Evolutionary conservation across 2,888 invertebrate genomes (phyloP), one percentile per base, ranked within the genome.

Genomic region (Glomeris marginata): DNA sequence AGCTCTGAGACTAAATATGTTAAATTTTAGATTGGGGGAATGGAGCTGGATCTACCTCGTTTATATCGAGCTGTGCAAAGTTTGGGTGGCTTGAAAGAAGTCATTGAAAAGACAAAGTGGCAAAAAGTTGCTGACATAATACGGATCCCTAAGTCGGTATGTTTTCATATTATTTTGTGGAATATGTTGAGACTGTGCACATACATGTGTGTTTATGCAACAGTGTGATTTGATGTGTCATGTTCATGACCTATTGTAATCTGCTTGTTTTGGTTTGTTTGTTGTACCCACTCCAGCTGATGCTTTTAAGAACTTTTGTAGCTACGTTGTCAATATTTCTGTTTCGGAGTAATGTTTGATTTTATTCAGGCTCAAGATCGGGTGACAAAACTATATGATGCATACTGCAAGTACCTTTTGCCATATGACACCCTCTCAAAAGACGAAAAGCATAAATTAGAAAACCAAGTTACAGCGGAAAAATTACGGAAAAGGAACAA

Each of bases 41-140:
- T 91, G 71, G 92, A 94, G 70, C 74, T 92, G 0, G 88, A 94
- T 65, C 69, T 94, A 2, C 84, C 87, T 0, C 78, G 84, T 45
- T 69, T 94, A 5, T 88, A 86, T 64, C 81, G 83, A 60, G 78
- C 82, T 0, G 88, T 94, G 0, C 84, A 88, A 63, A 76, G 77
- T 36, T 72, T 82, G 53, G 92, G 92, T 0, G 92, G 92, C 0
- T 71, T 91, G 13, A 83, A 83, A 61, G 80, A 82, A 60, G 66
- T 91, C 0, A 82, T 88, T 8, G 84, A 87, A 60, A 84, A 84
- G 63, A 85, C 88, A 60, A 81, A 81, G 56, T 94, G 92, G 92
- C 74, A 77, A 3, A 78, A 78, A 55, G 84, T 94, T 0, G 88
- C 87, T 0, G 87, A 90, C 58, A 76, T 80, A n/a, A 81, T 92